phyloP scores from a whole-genome alignment of 2,888 invertebrate species.

The Lysandra coridon region DNA sequence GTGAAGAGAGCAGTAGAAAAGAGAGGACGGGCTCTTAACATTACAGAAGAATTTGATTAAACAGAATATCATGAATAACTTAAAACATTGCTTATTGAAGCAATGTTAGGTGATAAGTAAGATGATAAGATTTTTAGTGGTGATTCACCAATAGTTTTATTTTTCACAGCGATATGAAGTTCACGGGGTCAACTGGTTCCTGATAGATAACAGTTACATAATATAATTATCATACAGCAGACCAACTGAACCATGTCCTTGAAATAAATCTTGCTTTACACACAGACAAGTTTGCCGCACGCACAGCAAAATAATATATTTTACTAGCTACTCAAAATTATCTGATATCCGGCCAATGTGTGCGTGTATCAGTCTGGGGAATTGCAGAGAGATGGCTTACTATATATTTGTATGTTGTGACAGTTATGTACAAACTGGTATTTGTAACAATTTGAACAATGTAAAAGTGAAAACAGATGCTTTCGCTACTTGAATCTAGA shows the following conservation, averaged over 20 bases:
- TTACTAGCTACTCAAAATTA: too few species aligned
- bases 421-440: not conserved
- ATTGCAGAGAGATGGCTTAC: not conserved
- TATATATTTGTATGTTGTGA: not conserved
- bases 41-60: too few species aligned
- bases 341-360: too few species aligned
- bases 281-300: too few species aligned
- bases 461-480: constrained; percentile 21
- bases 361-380: too few species aligned
- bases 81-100: not conserved
- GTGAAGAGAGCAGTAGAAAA: too few species aligned
- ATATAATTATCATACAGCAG: too few species aligned
- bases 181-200: not conserved
- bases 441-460: not conserved
- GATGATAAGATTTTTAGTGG: not conserved
- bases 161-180: not conserved
- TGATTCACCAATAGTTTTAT: not conserved
- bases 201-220: not conserved
- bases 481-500: constrained; percentile 3
- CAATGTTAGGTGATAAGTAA: not conserved
- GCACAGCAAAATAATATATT: too few species aligned
- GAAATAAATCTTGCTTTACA: too few species aligned
- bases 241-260: too few species aligned
- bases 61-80: too few species aligned
- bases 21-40: too few species aligned